Conservation (phyloP, 2,888 invertebrate species). For the Eudasyphora cyanicolor region DNA sequence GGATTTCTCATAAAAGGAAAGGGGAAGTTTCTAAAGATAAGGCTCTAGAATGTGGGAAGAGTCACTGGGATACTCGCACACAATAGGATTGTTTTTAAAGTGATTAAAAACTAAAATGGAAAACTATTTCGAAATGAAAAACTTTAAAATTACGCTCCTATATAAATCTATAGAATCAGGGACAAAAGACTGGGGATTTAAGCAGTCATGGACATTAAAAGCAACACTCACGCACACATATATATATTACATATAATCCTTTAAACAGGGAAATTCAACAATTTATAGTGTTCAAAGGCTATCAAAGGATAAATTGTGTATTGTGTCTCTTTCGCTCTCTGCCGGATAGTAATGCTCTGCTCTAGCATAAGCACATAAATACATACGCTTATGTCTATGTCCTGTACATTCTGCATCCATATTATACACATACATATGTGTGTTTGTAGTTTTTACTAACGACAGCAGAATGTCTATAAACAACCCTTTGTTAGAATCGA, state of each 20-base stretch:
- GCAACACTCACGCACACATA: neutral
- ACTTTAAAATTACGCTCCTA: conserved; percentile 17
- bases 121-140: conserved; percentile 1
- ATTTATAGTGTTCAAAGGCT: conserved; percentile 10
- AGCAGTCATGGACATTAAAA: neutral
- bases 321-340: neutral
- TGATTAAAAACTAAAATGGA: neutral
- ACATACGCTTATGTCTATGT: too few species aligned
- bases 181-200: neutral
- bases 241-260: neutral
- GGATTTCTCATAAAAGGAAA: neutral
- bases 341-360: too few species aligned
- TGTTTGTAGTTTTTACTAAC: neutral
- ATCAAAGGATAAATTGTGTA: neutral
- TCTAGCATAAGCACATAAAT: neutral
- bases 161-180: too few species aligned
- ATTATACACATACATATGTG: conserved; percentile 1
- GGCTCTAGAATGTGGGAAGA: neutral
- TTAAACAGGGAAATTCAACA: neutral
- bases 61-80: too few species aligned
- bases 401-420: neutral
- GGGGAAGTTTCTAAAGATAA: neutral
- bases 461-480: neutral
- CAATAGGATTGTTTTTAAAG: neutral
- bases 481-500: conserved; percentile 6